Conservation (phyloP, 1,140 invertebrate genomes). For the Monomorium pharaonis region DNA sequence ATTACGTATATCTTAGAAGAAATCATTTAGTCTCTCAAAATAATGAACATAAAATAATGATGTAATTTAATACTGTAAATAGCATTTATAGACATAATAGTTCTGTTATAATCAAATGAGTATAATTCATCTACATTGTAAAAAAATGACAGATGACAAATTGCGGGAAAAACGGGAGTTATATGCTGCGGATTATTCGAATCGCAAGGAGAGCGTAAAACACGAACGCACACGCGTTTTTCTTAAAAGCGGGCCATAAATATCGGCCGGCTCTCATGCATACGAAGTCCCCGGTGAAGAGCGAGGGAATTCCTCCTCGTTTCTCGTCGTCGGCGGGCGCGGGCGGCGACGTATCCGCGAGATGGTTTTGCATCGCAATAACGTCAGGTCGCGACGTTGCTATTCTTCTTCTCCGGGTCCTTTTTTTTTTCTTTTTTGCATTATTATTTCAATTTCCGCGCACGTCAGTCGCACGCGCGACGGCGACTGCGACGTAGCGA, state of each 20-base stretch:
- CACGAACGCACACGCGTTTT: slow-evolving; percentile 31
- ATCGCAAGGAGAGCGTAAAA: slow-evolving; percentile 30
- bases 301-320: slow-evolving; percentile 37
- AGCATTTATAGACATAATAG: no score
- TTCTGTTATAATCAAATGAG: neutral
- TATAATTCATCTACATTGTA: neutral
- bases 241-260: slow-evolving; percentile 55
- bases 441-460: slow-evolving; percentile 63
- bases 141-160: neutral
- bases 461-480: slow-evolving; percentile 44
- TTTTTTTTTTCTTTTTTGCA: slow-evolving; percentile 26
- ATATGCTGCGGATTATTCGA: slow-evolving; percentile 18
- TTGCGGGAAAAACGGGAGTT: neutral
- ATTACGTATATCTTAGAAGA: neutral
- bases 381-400: slow-evolving; percentile 47
- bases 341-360: slow-evolving; percentile 24
- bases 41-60: neutral
- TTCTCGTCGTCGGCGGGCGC: neutral
- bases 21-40: neutral
- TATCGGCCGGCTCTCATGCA: slow-evolving; percentile 38
- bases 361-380: slow-evolving; percentile 56
- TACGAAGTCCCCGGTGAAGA: slow-evolving; percentile 26
- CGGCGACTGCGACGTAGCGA: slow-evolving; percentile 31
- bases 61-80: neutral
- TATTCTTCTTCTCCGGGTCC: slow-evolving; percentile 30